These are phyloP conservation scores for Prunella himalayana DNA, from an alignment of 2,113 vertebrate species.

Conservation along the genomic window DNA sequence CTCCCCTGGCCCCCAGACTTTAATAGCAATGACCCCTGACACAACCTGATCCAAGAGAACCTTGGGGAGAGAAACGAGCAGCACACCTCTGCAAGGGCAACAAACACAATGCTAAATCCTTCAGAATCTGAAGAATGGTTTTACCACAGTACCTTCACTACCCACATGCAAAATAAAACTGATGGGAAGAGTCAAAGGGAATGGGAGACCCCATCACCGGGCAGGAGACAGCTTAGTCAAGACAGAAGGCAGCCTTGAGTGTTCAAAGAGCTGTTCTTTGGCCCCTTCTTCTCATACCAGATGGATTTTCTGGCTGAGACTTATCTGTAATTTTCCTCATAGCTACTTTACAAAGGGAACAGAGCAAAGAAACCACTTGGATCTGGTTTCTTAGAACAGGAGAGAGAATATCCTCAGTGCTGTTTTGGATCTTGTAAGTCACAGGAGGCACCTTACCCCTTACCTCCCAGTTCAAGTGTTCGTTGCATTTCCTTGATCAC, in stretches of 20 bases:
- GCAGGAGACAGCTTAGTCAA: background rate
- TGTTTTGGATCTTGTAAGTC: background rate
- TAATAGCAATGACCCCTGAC: rapidly evolving
- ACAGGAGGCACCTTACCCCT: constrained; percentile 33
- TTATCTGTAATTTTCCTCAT: constrained; percentile 53
- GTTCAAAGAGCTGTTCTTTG: constrained; percentile 57
- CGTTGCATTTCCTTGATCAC: background rate
- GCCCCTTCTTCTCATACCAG: constrained; percentile 56
- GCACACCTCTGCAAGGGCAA: background rate
- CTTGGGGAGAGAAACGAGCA: background rate
- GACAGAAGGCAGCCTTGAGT: constrained; percentile 32
- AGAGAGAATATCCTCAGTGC: constrained; percentile 5
- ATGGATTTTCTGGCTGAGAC: constrained; percentile 63
- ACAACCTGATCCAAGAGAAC: rapidly evolving
- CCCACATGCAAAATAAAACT: background rate
- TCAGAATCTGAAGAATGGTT: background rate
- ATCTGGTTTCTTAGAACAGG: constrained; percentile 23
- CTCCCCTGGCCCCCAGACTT: background rate
- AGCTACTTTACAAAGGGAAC: constrained; percentile 50
- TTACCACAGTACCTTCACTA: background rate
- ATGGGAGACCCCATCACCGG: background rate
- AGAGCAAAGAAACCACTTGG: constrained; percentile 50
- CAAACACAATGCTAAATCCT: rapidly evolving
- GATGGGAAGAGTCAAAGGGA: background rate
- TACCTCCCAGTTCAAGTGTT: constrained; percentile 13